Conservation (phyloP, 2,888 invertebrate species). For the Tetheella fluctuosa region DNA sequence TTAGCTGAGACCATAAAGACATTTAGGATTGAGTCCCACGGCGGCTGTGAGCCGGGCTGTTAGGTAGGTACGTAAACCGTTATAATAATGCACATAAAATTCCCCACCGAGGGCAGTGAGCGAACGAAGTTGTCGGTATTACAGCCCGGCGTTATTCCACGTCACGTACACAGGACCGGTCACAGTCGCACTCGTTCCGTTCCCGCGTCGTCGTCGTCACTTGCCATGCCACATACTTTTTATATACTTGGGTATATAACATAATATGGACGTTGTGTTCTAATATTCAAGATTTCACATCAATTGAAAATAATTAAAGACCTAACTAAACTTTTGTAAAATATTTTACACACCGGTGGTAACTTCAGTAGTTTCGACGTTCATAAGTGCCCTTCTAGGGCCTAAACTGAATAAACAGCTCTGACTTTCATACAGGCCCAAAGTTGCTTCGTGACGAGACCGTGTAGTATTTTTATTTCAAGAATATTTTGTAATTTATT, state of each 20-base stretch:
- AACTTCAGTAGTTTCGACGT: no score
- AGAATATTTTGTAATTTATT: no score
- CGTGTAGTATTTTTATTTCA: no score
- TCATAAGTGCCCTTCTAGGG: no score
- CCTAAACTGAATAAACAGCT: no score
- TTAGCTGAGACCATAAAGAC: constrained; percentile 62
- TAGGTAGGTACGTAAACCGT: constrained; percentile 53
- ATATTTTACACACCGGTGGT: no score
- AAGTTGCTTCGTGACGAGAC: no score
- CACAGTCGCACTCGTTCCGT: constrained; percentile 37
- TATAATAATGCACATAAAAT: constrained; percentile 74
- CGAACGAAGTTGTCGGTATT: constrained; percentile 63
- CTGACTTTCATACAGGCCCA: no score
- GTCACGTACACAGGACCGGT: constrained; percentile 62
- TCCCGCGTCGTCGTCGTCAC: constrained; percentile 21
- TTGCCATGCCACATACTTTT: constrained; percentile 24
- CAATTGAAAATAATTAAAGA: background rate
- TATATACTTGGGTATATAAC: constrained; percentile 33
- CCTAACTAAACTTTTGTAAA: no score
- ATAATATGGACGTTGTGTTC: constrained; percentile 18
- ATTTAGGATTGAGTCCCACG: constrained; percentile 62
- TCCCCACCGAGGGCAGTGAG: constrained; percentile 60
- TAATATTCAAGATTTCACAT: background rate
- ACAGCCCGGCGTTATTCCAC: constrained; percentile 69
- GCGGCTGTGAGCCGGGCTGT: constrained; percentile 38